Evolutionary conservation across 2,113 vertebrate genomes (phyloP).

Genomic region (Telmatochromis brachygnathus): DNA sequence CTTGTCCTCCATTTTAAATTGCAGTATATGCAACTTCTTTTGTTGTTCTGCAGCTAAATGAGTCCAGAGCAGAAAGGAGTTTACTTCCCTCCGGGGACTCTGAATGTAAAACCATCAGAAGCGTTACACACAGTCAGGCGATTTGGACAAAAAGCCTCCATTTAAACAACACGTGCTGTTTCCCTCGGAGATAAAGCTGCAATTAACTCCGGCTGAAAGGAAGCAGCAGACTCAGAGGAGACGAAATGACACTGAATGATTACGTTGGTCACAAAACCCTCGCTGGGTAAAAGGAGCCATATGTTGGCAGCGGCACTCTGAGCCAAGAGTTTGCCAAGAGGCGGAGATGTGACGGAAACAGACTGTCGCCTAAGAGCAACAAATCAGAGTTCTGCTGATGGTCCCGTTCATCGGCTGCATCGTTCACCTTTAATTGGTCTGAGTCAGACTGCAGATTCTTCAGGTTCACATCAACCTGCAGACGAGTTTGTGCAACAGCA

Average conservation of each 20-base stretch:
- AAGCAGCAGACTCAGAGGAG: not conserved
- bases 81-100: not conserved
- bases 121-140: not conserved
- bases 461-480: not conserved
- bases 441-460: not conserved
- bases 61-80: not conserved
- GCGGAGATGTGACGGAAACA: not conserved
- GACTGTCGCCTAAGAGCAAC: not conserved
- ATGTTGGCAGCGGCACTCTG: not conserved
- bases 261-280: not conserved
- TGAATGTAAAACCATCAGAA: not conserved
- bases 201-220: not conserved
- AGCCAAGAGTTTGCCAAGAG: not conserved
- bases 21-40: not conserved
- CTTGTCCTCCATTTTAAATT: not conserved
- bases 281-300: not conserved
- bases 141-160: not conserved
- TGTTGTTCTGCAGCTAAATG: not conserved
- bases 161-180: not conserved
- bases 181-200: not conserved
- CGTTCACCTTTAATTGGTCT: not conserved
- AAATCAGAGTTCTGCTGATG: not conserved
- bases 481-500: not conserved
- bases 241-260: not conserved
- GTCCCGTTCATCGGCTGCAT: not conserved